phyloP scores from a whole-genome alignment of 2,113 vertebrate genomes.

The Muscicapa adusta region DNA sequence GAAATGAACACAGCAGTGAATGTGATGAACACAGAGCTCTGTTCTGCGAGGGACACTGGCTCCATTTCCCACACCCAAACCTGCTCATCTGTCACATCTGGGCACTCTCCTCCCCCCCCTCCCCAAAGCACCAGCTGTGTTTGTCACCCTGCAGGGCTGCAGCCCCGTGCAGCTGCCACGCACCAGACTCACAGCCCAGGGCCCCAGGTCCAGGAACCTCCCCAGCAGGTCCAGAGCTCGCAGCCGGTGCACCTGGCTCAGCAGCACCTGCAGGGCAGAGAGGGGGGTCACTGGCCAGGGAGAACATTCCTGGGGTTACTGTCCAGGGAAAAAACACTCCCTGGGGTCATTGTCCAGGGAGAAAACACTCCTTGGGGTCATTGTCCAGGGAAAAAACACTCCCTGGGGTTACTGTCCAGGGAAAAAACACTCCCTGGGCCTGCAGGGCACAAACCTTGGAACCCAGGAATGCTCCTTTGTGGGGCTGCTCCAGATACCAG shows the following conservation, averaged over 20 bases:
- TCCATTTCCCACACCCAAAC: neutral
- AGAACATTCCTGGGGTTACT: neutral
- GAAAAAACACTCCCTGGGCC: constrained; percentile 33
- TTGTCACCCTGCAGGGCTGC: neutral
- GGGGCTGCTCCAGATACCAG: neutral
- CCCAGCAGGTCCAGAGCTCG: constrained; percentile 92
- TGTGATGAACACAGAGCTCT: neutral
- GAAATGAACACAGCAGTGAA: rapidly evolving
- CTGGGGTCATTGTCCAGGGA: too few species aligned
- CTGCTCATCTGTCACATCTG: neutral
- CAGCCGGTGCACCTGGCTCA: constrained; percentile 95
- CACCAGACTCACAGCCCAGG: constrained; percentile 97
- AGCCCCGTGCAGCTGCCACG: neutral
- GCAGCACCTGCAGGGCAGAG: constrained; percentile 83
- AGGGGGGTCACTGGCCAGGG: rapidly evolving
- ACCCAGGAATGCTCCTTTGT: rapidly evolving
- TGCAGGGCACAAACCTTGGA: constrained; percentile 53
- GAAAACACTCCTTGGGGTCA: neutral
- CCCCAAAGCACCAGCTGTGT: neutral
- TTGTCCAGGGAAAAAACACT: neutral
- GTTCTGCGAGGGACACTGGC: neutral
- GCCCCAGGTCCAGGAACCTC: constrained; percentile 93
- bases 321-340: neutral
- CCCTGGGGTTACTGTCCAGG: neutral
- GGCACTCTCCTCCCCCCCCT: neutral